phyloP scores from a whole-genome alignment of 1,140 invertebrate species.

The Drosophila truncata region DNA sequence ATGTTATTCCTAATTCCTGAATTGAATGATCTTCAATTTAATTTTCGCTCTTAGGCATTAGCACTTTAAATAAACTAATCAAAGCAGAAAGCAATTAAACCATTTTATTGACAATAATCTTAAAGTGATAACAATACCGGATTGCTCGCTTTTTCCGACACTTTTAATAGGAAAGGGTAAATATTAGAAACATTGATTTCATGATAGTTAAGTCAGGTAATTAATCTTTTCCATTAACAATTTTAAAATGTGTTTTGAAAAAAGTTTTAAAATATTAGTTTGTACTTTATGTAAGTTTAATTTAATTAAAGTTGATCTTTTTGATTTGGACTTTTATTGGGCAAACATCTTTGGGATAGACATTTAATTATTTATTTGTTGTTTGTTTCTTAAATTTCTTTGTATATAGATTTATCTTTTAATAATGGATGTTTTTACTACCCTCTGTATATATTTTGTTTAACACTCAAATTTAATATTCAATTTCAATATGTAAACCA shows the following conservation, averaged over 20 bases:
- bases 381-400: not conserved
- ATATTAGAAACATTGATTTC: not conserved
- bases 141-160: not conserved
- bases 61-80: constrained; percentile 10
- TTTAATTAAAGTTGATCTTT: not conserved
- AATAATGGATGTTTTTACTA: not conserved
- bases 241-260: not conserved
- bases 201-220: not conserved
- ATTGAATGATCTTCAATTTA: constrained; percentile 14
- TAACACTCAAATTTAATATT: not conserved
- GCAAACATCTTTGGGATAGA: not conserved
- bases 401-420: not conserved
- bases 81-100: not conserved
- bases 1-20: not conserved
- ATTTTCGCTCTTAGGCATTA: not conserved
- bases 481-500: not conserved
- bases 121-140: constrained; percentile 4
- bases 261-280: no score
- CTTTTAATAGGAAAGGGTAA: not conserved
- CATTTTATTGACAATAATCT: constrained; percentile 27
- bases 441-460: not conserved
- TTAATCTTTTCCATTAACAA: not conserved
- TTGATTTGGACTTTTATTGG: not conserved
- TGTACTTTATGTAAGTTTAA: not conserved
- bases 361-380: not conserved